These are phyloP conservation scores for Lagopus muta DNA, from an alignment of 2,113 vertebrate genomes.

Conservation along the genomic window DNA sequence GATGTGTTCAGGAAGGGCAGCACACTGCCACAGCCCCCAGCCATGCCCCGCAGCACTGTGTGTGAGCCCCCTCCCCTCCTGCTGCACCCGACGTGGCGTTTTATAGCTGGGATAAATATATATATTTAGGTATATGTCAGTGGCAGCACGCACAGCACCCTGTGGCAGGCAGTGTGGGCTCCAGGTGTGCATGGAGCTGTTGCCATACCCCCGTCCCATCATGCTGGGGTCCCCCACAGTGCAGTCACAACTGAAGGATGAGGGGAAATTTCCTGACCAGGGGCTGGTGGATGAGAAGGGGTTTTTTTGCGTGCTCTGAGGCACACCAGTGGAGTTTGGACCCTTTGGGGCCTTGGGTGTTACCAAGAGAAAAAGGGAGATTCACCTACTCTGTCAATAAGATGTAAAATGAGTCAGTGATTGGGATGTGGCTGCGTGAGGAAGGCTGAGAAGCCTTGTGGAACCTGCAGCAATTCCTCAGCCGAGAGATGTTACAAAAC, in stretches of 20 bases:
- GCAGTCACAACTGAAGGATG: accelerated
- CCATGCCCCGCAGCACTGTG: neutral
- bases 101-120: neutral
- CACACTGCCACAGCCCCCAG: neutral
- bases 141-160: accelerated
- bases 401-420: neutral
- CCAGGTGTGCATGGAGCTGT: neutral
- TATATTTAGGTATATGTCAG: neutral
- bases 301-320: neutral
- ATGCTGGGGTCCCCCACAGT: neutral
- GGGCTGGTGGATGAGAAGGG: neutral
- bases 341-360: neutral
- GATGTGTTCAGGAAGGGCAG: neutral
- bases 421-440: neutral
- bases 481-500: neutral
- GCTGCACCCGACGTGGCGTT: accelerated
- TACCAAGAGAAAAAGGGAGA: neutral
- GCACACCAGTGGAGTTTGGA: accelerated
- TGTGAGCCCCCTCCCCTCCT: neutral
- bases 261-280: neutral
- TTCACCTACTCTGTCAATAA: neutral
- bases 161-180: accelerated
- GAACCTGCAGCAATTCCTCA: neutral
- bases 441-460: neutral
- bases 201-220: accelerated